Evolutionary conservation across 2,888 invertebrate genomes (phyloP), one percentile per base, ranked within the genome.

Genomic region (Microchrysa polita): DNA sequence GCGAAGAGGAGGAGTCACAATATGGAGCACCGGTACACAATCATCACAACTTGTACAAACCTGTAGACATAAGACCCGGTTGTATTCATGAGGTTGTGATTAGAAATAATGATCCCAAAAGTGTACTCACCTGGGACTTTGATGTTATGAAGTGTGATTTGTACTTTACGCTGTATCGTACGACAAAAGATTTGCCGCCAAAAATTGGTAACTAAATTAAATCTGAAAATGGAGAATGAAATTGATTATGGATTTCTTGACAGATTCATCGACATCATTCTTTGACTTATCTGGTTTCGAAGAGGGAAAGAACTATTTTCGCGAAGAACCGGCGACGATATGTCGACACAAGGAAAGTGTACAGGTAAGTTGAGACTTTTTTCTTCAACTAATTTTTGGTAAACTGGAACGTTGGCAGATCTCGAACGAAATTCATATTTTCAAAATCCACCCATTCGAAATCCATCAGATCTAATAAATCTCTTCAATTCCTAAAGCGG

Each of bases 121-220:
- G 94, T 83, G 96, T 97, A 75, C 88, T 97, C 59, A 97, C 97
- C 23, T 97, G 97, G 97, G 97, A 97, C 86, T 97, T 97, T 86
- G 97, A 97, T 87, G 94, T 97, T 71, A 87, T 96, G 83, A 91
- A 95, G 23, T 94, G 94, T 81, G 94, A 95, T 84, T 90, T 97
- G 79, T 90, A 91, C 76, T 97, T 97, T 86, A 91, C 92, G 7
- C 91, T 96, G 61, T 90, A 86, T 81, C 80, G 83, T 27, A 81
- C 83, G 48, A 82, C 80, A 27, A 80, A 80, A 61, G 80, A 81
- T 48, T 75, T 82, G 76, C 81, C 81, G 16, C 78, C 80, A 18
- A 83, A 82, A 75, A 79, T 80, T 78, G 84, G 85, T 85, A 34
- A 75, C 77, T 57, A 12, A 42, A 4, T 34, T 34, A 53, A 48